These are phyloP conservation scores for Eucera pruinosa DNA, from an alignment of 2,888 invertebrate species.

Conservation along the genomic window DNA sequence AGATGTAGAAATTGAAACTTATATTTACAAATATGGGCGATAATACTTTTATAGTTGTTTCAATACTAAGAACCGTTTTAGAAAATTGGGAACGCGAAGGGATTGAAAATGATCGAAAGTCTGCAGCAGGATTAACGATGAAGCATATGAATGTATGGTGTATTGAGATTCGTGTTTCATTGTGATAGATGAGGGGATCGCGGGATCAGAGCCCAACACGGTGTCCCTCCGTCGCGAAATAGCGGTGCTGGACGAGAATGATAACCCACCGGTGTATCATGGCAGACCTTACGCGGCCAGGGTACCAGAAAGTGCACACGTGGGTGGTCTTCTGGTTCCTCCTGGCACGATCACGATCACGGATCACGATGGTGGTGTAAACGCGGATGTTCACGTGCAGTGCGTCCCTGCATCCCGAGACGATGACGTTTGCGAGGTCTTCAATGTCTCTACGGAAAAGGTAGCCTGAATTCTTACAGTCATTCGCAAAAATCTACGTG, in stretches of 20 bases:
- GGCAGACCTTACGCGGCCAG: slow-evolving; percentile 90
- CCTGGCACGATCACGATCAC: slow-evolving; percentile 87
- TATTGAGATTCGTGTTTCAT: background rate
- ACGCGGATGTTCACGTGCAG: slow-evolving; percentile 88
- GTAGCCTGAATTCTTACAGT: slow-evolving; percentile 76
- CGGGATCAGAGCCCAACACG: slow-evolving; percentile 90
- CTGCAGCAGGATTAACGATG: too few species aligned
- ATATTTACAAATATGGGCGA: too few species aligned
- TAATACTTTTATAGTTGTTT: too few species aligned
- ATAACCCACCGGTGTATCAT: slow-evolving; percentile 91
- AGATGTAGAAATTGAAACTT: too few species aligned
- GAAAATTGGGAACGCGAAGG: too few species aligned
- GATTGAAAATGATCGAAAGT: too few species aligned
- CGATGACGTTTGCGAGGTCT: slow-evolving; percentile 89
- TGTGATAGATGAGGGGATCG: slow-evolving; percentile 88
- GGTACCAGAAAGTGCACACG: slow-evolving; percentile 88
- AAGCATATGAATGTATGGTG: too few species aligned
- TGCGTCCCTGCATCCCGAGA: slow-evolving; percentile 88
- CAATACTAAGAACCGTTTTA: too few species aligned
- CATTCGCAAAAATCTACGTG: too few species aligned
- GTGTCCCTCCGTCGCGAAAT: slow-evolving; percentile 91
- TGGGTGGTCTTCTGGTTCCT: slow-evolving; percentile 88
- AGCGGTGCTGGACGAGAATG: slow-evolving; percentile 91
- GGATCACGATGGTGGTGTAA: slow-evolving; percentile 90
- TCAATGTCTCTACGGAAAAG: slow-evolving; percentile 88